phyloP scores from a whole-genome alignment of 2,113 vertebrate species.

The Macaca fascicularis region DNA sequence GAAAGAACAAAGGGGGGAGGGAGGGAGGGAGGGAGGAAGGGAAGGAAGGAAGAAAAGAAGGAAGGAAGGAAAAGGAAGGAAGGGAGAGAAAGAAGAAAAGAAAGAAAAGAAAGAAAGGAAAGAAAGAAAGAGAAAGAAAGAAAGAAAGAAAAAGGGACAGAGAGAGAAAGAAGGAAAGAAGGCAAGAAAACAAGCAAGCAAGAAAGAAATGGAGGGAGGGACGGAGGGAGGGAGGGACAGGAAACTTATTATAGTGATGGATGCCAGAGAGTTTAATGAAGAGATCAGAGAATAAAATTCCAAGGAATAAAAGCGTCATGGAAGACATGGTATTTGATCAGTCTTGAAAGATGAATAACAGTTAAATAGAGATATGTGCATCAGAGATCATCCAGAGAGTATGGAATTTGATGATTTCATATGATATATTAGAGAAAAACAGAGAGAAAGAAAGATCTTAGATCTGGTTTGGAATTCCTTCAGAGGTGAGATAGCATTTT shows the following conservation, averaged over 20 bases:
- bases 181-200: rapidly evolving
- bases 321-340: not conserved
- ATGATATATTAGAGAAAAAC: not conserved
- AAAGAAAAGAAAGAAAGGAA: not conserved
- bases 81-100: not conserved
- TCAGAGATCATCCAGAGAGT: not conserved
- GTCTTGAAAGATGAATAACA: not conserved
- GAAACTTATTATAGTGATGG: not conserved
- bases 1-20: not conserved
- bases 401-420: not conserved
- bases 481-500: not conserved
- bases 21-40: too few species aligned
- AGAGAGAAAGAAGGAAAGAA: not conserved
- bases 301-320: not conserved
- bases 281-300: not conserved
- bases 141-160: rapidly evolving
- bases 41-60: too few species aligned
- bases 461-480: not conserved
- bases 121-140: not conserved
- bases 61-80: too few species aligned
- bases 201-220: too few species aligned
- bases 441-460: not conserved
- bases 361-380: not conserved
- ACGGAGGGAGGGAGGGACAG: not conserved
- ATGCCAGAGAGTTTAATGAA: not conserved